Evolutionary conservation across 2,797 vertebrate species (phyloP).

Genomic region (Caiman crocodilus): DNA sequence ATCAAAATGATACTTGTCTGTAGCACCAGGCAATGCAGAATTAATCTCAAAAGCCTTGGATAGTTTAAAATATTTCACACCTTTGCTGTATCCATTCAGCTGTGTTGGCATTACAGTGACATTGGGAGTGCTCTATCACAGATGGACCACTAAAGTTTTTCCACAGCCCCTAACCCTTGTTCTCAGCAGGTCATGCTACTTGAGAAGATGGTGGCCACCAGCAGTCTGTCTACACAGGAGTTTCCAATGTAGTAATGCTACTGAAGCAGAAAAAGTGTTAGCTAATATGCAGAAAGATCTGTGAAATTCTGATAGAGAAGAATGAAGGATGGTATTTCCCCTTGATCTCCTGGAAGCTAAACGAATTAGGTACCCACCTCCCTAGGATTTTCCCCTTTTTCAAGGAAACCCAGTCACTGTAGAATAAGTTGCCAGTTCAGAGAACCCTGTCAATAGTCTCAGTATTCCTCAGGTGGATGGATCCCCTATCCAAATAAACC

Average conservation of each 20-base stretch:
- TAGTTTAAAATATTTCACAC: not conserved
- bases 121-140: not conserved
- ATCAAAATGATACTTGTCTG: not conserved
- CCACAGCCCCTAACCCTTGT: not conserved
- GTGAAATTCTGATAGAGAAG: not conserved
- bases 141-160: not conserved
- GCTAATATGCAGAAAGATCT: not conserved
- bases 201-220: not conserved
- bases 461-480: not conserved
- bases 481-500: constrained; percentile 17
- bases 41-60: not conserved
- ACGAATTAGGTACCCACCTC: not conserved
- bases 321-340: constrained; percentile 1
- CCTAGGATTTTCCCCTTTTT: too few relatives aligned
- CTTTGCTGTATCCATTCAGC: not conserved
- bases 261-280: not conserved
- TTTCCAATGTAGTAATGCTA: not conserved
- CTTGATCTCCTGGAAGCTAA: not conserved
- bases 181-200: not conserved
- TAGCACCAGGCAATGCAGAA: not conserved
- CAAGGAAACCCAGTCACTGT: too few relatives aligned
- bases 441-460: constrained; percentile 25
- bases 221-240: not conserved
- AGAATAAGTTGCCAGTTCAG: too few relatives aligned
- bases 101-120: not conserved